Evolutionary conservation across 2,797 vertebrate genomes (phyloP), one percentile per base, ranked within the genome.

Genomic region (Dallia pectoralis): DNA sequence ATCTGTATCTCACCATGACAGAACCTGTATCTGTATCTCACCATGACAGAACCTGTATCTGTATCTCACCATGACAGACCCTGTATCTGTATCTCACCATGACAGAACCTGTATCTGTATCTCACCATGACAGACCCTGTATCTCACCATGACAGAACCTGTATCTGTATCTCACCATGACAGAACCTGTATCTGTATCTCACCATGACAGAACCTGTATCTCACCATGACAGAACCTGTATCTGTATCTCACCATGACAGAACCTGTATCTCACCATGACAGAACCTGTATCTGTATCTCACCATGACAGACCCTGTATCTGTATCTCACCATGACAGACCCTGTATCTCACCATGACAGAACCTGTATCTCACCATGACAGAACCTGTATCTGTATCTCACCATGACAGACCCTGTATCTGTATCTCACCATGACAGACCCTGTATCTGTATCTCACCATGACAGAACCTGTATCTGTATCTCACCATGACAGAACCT

Each of bases 211-310:
- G 18, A 19, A 18, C 19, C 19, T 3, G 51, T 22, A 19, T 36
- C 82, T 72, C 93, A 99, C 98, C 96, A 98, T 97, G 51, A 99
- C 94, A 88, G n/a, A n/a, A n/a, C n/a, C n/a, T n/a, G n/a, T n/a
- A n/a, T n/a, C n/a, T n/a, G n/a, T n/a, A n/a, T n/a, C n/a, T n/a
- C n/a, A n/a, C n/a, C 33, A 36, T 8, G 19, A 9, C 5, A 18
- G 18, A 19, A 18, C 19, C 19, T 3, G 51, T 22, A 19, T 36
- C 82, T 72, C 93, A 99, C 98, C 96, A 98, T 97, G 51, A 99
- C 94, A 88, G n/a, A n/a, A n/a, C n/a, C n/a, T n/a, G n/a, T n/a
- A n/a, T n/a, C n/a, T n/a, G n/a, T n/a, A n/a, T n/a, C n/a, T n/a
- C n/a, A n/a, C n/a, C 33, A 36, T 8, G 19, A 9, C 5, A 18